A percentile compares a stretch with the other conserved stretches of the same genome.
Conservation (phyloP, 2,888 invertebrate species). For the Aspidapion aeneum region DNA sequence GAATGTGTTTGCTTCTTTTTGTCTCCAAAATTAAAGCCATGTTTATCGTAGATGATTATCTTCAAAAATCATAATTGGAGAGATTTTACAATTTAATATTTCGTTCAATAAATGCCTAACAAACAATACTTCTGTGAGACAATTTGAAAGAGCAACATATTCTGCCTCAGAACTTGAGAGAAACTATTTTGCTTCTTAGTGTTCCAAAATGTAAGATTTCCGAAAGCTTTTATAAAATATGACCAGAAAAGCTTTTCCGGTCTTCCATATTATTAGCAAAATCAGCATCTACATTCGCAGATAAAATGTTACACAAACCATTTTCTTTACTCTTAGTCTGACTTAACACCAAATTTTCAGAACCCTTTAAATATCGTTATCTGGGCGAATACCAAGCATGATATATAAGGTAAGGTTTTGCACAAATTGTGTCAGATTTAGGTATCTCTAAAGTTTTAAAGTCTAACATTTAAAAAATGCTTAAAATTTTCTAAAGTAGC, state of each 20-base stretch:
- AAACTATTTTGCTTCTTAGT: slow-evolving; percentile 23
- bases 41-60: slow-evolving; percentile 17
- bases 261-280: slow-evolving; percentile 22
- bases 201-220: slow-evolving; percentile 23
- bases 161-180: slow-evolving; percentile 25
- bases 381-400: slow-evolving; percentile 24
- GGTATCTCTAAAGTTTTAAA: too few species aligned
- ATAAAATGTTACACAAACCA: neutral
- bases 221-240: slow-evolving; percentile 17
- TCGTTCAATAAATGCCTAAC: slow-evolving; percentile 19
- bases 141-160: slow-evolving; percentile 24
- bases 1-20: slow-evolving; percentile 23
- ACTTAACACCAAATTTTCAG: neutral
- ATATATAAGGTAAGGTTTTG: slow-evolving; percentile 27
- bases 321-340: slow-evolving; percentile 18
- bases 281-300: slow-evolving; percentile 23
- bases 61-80: slow-evolving; percentile 18
- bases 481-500: too few species aligned
- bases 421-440: too few species aligned
- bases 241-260: slow-evolving; percentile 24
- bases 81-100: slow-evolving; percentile 9
- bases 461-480: too few species aligned
- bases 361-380: slow-evolving; percentile 3
- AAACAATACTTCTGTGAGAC: slow-evolving; percentile 24
- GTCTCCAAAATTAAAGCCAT: slow-evolving; percentile 21